Conservation (phyloP, 2,888 invertebrate species). For the Pheosia gnoma region DNA sequence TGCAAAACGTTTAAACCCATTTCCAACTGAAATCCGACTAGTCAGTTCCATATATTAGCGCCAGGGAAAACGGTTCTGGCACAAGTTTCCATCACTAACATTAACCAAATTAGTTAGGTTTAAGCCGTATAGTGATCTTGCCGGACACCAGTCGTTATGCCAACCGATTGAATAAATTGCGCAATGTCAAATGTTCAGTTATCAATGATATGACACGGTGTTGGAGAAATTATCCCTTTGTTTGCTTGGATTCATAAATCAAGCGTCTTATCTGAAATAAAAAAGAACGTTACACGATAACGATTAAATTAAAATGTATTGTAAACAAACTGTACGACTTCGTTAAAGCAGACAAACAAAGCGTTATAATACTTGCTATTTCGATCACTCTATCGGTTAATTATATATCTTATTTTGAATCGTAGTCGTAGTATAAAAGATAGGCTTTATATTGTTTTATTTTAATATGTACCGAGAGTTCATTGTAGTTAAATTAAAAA, state of each 20-base stretch:
- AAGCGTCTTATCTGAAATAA: neutral
- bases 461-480: too few relatives aligned
- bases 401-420: too few relatives aligned
- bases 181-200: conserved; percentile 30
- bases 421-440: too few relatives aligned
- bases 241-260: neutral
- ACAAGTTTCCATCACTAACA: conserved; percentile 81
- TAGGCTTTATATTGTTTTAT: too few relatives aligned
- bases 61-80: conserved; percentile 75
- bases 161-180: conserved; percentile 68
- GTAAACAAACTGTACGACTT: too few relatives aligned
- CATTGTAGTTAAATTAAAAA: too few relatives aligned
- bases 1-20: conserved; percentile 83
- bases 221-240: neutral
- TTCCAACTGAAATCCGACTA: conserved; percentile 81
- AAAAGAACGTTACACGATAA: neutral
- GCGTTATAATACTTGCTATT: too few relatives aligned
- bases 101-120: conserved; percentile 82
- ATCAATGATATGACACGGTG: conserved; percentile 17
- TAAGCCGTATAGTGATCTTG: conserved; percentile 64
- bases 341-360: too few relatives aligned
- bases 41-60: conserved; percentile 83
- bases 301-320: neutral
- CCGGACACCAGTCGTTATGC: conserved; percentile 61
- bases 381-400: too few relatives aligned